These are phyloP conservation scores for Magallana gigas DNA, from an alignment of 1,140 invertebrate genomes.

Conservation along the genomic window DNA sequence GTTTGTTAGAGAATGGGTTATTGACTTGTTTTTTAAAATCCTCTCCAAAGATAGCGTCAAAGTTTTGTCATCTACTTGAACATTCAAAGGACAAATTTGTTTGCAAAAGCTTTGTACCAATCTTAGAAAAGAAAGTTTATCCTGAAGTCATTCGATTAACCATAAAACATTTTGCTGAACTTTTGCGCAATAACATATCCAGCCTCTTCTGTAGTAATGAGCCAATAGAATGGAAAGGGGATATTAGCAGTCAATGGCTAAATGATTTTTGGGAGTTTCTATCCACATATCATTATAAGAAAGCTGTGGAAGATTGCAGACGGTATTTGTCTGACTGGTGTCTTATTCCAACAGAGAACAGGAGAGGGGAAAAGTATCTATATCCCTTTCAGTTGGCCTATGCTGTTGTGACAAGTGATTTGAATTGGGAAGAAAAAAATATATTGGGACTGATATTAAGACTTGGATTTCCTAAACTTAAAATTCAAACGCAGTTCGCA, in stretches of 20 bases:
- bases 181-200: not conserved
- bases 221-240: not conserved
- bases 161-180: not conserved
- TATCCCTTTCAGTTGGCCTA: not conserved
- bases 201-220: not conserved
- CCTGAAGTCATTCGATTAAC: not conserved
- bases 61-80: not conserved
- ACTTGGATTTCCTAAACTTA: not conserved
- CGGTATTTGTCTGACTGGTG: not conserved
- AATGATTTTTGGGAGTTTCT: not conserved
- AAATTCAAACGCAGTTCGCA: not conserved
- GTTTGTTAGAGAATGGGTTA: not conserved
- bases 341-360: not conserved
- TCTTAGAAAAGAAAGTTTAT: not conserved
- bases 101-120: not conserved
- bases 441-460: not conserved
- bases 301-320: not conserved
- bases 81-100: not conserved
- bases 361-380: not conserved
- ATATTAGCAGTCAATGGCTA: not conserved
- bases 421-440: not conserved
- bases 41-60: not conserved
- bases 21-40: not conserved
- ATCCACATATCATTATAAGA: not conserved
- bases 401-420: not conserved